Evolutionary conservation across 2,113 vertebrate genomes (phyloP), one percentile per base, ranked within the genome.

Genomic region (Penelope pileata): DNA sequence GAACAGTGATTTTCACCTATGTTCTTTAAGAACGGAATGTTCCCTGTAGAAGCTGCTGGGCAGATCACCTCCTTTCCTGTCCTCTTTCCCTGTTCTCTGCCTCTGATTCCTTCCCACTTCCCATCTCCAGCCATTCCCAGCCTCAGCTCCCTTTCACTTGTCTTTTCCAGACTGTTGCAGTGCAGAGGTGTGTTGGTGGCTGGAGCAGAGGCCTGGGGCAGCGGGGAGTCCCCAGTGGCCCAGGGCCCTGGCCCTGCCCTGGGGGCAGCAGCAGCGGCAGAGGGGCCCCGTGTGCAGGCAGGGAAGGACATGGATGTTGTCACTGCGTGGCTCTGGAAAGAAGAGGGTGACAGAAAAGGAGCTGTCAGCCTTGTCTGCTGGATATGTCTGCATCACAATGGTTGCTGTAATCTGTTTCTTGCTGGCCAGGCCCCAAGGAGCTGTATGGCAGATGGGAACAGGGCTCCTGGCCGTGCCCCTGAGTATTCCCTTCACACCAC

Each of bases 261-360:
- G 3, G 6, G 45, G 36, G 8, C 53, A 63, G 72, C 53, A 63
- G 72, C 40, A 9, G 40, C 2, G 16, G 26, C 60, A 47, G 40
- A 56, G 1, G 2, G 17, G 24, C 21, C 45, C 69, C 5, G 45
- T 2, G 18, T 7, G n/a, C 38, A 27, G 75, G 26, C 67, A 43
- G 62, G 72, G 30, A 29, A 23, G 15, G 3, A 3, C 1, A 19
- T 12, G 16, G 45, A n/a, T 45, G 19, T 26, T 1, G 0, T 47
- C 0, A 0, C 54, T 66, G 13, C 24, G 45, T 78, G 66, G 40
- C 72, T 74, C 40, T 14, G 76, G n/a, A 34, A 88, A 58, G 56
- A 26, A 75, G 29, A 69, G 40, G 8, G 47, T 47, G 83, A 75
- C 56, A 88, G 68, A 82, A 79, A 67, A 34, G 19, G 7, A 10